Evolutionary conservation across 2,888 invertebrate species (phyloP), one percentile per base, ranked within the genome.

Genomic region (Heliconius ismenius): DNA sequence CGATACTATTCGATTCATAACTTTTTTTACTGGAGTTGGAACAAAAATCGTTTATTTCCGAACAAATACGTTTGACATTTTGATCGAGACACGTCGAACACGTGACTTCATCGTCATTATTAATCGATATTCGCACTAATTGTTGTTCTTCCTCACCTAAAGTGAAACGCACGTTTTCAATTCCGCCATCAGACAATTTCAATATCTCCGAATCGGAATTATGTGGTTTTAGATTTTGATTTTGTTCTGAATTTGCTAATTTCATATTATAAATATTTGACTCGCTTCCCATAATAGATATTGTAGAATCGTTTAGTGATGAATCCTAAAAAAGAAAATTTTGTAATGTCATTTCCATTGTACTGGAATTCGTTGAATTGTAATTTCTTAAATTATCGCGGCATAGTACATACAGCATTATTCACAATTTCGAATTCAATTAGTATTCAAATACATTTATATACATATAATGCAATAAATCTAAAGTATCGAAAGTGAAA

Each of bases 221-320:
- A 81, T 90, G 91, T 43, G 86, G 83, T 83, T 90, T 89, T 4
- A 89, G 78, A 21, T 81, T 80, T 39, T 77, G 82, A 4, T 81
- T 80, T 26, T 75, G 65, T 1, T 82, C 77, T 1, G 81, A 75
- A 43, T 89, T 83, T 74, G 84, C 79, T 0, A 91, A 82, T 79
- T 92, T 92, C 83, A 90, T 89, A 79, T 92, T 89, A 84, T 92
- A 93, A 1, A 93, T 92, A 79, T 93, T 92, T 0, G 94, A 91
- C 83, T 94, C 94, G 78, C 94, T 94, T 32, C 94, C 94, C 90
- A 94, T 93, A 83, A 92, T 89, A 1, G 94, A 93, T 15, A 93
- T 88, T 0, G 93, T 92, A 2, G 94, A 92, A 7, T 90, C 86
- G 80, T 92, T 90, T 32, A 94, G 79, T 58, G 90, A 83, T 62